These are phyloP conservation scores for Taeniopygia guttata DNA, from an alignment of 2,797 vertebrate genomes.

Conservation along the genomic window DNA sequence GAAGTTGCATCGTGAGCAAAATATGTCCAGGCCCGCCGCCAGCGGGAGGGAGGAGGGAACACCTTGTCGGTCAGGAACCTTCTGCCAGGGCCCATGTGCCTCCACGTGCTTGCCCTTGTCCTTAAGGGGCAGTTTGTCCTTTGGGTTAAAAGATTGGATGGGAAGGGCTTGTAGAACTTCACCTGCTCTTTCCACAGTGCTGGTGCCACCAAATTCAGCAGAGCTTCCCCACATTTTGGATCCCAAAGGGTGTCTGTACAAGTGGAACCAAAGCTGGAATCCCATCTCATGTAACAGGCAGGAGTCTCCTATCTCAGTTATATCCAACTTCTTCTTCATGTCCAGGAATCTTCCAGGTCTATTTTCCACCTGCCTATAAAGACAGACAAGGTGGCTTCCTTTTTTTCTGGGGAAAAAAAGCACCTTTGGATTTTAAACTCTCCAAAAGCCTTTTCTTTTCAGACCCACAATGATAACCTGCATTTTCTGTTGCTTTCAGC, in stretches of 20 bases:
- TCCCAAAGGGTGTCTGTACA: accelerated
- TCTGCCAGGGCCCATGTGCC: neutral
- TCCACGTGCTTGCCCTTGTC: neutral
- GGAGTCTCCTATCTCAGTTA: neutral
- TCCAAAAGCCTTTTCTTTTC: neutral
- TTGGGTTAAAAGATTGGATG: neutral
- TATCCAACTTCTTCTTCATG: accelerated
- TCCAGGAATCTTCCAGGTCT: neutral
- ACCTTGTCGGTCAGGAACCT: neutral
- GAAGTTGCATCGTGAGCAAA: slow-evolving; percentile 7
- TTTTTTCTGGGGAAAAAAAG: neutral
- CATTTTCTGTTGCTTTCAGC: neutral
- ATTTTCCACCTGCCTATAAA: neutral
- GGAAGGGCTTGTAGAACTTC: neutral
- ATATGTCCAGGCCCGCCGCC: neutral
- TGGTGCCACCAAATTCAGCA: neutral
- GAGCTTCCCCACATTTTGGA: neutral
- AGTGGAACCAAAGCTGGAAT: accelerated
- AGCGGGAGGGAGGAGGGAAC: neutral
- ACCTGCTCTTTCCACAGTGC: neutral
- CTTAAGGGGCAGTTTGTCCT: neutral
- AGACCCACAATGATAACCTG: neutral
- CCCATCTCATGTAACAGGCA: neutral
- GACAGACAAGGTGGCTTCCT: neutral
- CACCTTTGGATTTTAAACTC: neutral